These are phyloP conservation scores for Mixornis gularis DNA, from an alignment of 2,113 vertebrate genomes.

Conservation along the genomic window DNA sequence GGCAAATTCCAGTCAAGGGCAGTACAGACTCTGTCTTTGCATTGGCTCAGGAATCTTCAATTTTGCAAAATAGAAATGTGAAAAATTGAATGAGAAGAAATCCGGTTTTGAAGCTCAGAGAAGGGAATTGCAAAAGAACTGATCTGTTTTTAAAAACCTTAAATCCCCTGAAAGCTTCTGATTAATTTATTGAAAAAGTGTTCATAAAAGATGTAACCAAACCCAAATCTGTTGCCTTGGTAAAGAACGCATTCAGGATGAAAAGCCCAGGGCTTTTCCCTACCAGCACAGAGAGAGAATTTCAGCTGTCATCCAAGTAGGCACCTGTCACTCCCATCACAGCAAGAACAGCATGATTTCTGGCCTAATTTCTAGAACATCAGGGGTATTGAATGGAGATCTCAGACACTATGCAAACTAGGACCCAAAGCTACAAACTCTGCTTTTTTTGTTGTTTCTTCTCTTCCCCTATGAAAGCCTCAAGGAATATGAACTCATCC, in stretches of 20 bases:
- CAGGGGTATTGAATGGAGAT: not conserved
- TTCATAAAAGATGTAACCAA: constrained; percentile 47
- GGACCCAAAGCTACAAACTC: not conserved
- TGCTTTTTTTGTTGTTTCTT: not conserved
- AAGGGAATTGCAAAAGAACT: constrained; percentile 20
- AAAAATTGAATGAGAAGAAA: constrained; percentile 24
- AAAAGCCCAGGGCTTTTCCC: constrained; percentile 11
- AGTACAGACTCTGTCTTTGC: not conserved
- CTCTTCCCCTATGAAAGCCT: not conserved
- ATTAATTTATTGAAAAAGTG: constrained; percentile 52
- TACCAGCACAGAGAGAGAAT: not conserved
- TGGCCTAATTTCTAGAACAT: constrained; percentile 30
- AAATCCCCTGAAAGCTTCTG: constrained; percentile 24
- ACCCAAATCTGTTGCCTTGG: not conserved
- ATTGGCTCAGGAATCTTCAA: not conserved
- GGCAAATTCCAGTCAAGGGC: not conserved
- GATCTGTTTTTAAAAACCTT: constrained; percentile 30
- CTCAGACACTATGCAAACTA: not conserved
- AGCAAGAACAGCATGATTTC: not conserved
- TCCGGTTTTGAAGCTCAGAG: constrained; percentile 4
- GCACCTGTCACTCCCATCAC: constrained; percentile 32
- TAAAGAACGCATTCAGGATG: not conserved
- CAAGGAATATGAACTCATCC: constrained; percentile 1
- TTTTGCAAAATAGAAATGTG: constrained; percentile 25
- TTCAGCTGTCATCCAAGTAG: not conserved